Conservation (phyloP, 1,140 invertebrate genomes). For the Macrosteles quadrilineatus region DNA sequence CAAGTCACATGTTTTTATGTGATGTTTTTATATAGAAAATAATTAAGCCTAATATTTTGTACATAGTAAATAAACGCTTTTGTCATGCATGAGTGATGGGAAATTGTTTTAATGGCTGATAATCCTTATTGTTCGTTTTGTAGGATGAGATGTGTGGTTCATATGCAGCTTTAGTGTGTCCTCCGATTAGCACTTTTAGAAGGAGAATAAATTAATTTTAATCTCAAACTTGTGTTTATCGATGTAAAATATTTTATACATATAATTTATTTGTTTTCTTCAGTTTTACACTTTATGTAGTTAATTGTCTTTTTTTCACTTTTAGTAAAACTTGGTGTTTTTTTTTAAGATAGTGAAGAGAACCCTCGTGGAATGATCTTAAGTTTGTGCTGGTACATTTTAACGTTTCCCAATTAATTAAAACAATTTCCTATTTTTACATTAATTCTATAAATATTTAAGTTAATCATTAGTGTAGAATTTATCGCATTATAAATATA, state of each 20-base stretch:
- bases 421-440: constrained; percentile 20
- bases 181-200: not conserved
- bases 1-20: constrained; percentile 19
- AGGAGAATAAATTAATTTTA: not conserved
- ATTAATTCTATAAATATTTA: constrained; percentile 16
- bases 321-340: no score
- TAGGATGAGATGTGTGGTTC: not conserved
- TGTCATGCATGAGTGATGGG: constrained; percentile 2
- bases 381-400: not conserved
- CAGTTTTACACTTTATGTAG: not conserved
- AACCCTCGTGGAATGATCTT: no score
- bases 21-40: constrained; percentile 20
- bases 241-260: not conserved
- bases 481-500: constrained; percentile 27
- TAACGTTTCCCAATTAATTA: no score
- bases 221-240: not conserved
- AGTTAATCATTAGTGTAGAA: constrained; percentile 4
- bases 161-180: not conserved
- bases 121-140: not conserved
- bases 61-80: constrained; percentile 4
- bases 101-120: constrained; percentile 10
- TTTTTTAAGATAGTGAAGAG: no score
- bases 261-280: not conserved
- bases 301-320: no score
- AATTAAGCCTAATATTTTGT: constrained; percentile 27